Conservation (phyloP, 1,140 invertebrate genomes). For the Nixonia krombeini region DNA sequence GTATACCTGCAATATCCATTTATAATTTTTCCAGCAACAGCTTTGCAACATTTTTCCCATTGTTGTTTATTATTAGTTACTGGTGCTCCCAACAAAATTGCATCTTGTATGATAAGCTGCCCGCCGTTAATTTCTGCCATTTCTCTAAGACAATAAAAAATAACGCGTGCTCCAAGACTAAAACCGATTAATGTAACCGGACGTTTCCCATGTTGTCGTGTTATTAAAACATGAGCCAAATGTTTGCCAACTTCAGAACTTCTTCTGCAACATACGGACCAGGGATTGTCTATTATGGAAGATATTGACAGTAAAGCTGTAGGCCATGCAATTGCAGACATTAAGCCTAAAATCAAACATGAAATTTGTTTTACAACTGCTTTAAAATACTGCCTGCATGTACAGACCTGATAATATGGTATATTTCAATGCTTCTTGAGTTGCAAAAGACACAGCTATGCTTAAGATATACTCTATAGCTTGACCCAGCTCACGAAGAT, state of each 20-base stretch:
- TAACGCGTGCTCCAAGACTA: constrained; percentile 81
- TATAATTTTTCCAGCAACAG: constrained; percentile 78
- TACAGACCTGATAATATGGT: constrained; percentile 79
- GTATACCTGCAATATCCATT: constrained; percentile 78
- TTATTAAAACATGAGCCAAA: constrained; percentile 78
- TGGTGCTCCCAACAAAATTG: constrained; percentile 80
- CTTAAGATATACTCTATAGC: constrained; percentile 78
- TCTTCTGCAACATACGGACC: constrained; percentile 80
- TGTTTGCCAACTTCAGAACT: constrained; percentile 79
- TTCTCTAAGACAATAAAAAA: constrained; percentile 79
- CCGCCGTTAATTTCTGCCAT: constrained; percentile 71
- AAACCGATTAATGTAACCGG: constrained; percentile 83
- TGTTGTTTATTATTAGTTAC: constrained; percentile 72
- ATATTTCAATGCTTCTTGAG: constrained; percentile 82
- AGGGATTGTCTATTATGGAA: constrained; percentile 82
- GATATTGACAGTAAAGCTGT: constrained; percentile 76
- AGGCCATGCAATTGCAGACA: constrained; percentile 81
- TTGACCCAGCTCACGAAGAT: constrained; percentile 77
- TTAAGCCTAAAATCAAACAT: constrained; percentile 73
- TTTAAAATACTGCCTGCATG: too few species aligned
- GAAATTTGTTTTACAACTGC: too few species aligned
- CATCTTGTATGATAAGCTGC: constrained; percentile 81
- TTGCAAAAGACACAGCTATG: constrained; percentile 78
- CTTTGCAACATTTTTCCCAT: constrained; percentile 74
- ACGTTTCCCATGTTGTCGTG: constrained; percentile 78